phyloP scores from a whole-genome alignment of 2,113 vertebrate species.

The Redunca redunca region DNA sequence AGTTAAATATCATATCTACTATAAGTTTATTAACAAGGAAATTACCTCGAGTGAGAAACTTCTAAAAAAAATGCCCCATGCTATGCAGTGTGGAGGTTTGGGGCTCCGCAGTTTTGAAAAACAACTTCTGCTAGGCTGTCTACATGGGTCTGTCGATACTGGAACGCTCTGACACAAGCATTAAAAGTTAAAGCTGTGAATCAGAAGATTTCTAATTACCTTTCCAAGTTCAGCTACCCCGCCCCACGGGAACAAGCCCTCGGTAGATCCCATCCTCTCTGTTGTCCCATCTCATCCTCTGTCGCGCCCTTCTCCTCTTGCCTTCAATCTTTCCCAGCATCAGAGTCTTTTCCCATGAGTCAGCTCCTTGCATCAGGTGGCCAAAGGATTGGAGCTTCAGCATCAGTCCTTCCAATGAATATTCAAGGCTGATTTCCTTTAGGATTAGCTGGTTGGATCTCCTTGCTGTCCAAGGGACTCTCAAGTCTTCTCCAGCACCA shows the following conservation, averaged over 20 bases:
- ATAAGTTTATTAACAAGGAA: no score
- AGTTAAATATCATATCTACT: no score
- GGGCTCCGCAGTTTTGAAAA: neutral
- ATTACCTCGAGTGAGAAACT: no score
- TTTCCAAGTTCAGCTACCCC: neutral
- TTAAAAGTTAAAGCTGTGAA: rapidly evolving
- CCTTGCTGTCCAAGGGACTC: neutral
- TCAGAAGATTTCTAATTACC: neutral
- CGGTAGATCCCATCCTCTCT: neutral
- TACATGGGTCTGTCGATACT: rapidly evolving
- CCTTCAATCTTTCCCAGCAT: neutral
- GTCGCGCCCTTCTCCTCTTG: neutral
- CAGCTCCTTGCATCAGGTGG: neutral
- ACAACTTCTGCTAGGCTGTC: neutral
- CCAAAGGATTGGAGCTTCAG: neutral
- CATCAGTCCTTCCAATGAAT: neutral
- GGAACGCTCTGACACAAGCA: neutral
- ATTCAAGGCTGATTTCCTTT: neutral
- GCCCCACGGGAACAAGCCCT: no score
- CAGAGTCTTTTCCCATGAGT: neutral
- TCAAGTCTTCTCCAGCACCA: neutral
- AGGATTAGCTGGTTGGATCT: neutral
- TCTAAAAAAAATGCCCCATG: no score
- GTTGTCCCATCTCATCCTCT: neutral
- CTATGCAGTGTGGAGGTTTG: rapidly evolving